Evolutionary conservation across 2,888 invertebrate genomes (phyloP), one percentile per base, ranked within the genome.

Genomic region (Archips crataeganus): DNA sequence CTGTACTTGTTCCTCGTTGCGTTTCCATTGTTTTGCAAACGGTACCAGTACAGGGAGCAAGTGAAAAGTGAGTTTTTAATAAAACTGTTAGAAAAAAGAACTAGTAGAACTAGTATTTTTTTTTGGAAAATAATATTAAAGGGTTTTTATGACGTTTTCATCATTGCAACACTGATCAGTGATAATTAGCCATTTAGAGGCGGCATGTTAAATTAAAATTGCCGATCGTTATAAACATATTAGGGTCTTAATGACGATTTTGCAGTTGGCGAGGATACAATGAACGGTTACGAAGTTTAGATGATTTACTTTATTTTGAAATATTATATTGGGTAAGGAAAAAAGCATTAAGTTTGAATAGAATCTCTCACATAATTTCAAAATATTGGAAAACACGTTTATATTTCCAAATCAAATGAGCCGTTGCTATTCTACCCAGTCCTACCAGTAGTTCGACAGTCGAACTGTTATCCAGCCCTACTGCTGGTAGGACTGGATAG

Each of bases 181-280:
- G 23, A 23, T 57, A 57, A 57, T 57, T 23, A 60, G 60, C n/a
- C 5, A 36, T 54, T 42, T 15, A 42, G 23, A 39, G 63, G 5
- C 63, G 32, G 36, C 36, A 59, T 59, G 39, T 23, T 49, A 15
- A 36, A 49, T 23, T 49, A 15, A 36, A 49, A 49, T 39, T 36
- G 13, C 2, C 8, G 60, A 61, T 42, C 61, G 62, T 73, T 68
- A 73, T 59, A n/a, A 68, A 68, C 23, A 63, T 62, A 73, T 73
- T 73, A 63, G 5, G 32, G 42, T 9, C 49, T 49, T 63, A 59
- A 72, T 54, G 54, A 63, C 47, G n/a, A 36, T 60, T 36, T 13
- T 32, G 60, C n/a, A 60, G 8, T 10, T n/a, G n/a, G 2, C 59
- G 5, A 36, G 36, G 39, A 5, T 5, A 60, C 39, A 60, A 36